Evolutionary conservation across 2,888 invertebrate species (phyloP).

Genomic region (Agrotis ipsilon): DNA sequence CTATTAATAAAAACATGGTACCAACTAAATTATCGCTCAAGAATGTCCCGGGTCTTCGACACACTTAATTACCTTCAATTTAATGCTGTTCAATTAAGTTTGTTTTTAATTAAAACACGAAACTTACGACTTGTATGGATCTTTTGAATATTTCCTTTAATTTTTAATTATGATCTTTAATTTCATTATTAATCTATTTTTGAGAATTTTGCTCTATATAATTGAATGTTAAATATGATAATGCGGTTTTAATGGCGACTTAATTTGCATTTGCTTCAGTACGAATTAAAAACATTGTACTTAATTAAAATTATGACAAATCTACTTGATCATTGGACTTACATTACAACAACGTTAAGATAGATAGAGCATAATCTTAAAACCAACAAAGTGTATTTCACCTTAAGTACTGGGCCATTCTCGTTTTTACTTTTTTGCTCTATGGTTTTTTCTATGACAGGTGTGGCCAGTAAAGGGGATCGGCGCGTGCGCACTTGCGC

Average conservation of each 20-base stretch:
- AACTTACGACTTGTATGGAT: slow-evolving; percentile 1
- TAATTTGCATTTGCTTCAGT: slow-evolving; percentile 17
- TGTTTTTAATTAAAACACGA: slow-evolving; percentile 25
- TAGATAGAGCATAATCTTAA: background rate
- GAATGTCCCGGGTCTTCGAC: slow-evolving; percentile 36
- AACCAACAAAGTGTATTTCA: background rate
- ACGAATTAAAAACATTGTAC: background rate
- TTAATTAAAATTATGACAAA: background rate
- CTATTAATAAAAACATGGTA: slow-evolving; percentile 42
- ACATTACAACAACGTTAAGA: too few relatives aligned
- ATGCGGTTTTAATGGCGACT: background rate
- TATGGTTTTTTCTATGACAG: slow-evolving; percentile 71
- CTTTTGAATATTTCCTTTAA: slow-evolving; percentile 20
- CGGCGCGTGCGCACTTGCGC: slow-evolving; percentile 73
- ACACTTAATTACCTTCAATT: slow-evolving; percentile 29
- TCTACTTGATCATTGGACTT: background rate
- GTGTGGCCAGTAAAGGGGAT: slow-evolving; percentile 68
- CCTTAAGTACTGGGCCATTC: slow-evolving; percentile 9
- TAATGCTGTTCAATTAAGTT: slow-evolving; percentile 34
- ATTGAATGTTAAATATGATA: slow-evolving; percentile 10
- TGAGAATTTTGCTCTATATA: slow-evolving; percentile 4
- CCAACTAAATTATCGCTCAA: slow-evolving; percentile 28
- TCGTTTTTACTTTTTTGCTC: slow-evolving; percentile 40
- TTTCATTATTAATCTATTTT: slow-evolving; percentile 6
- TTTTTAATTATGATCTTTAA: slow-evolving; percentile 46